Conservation (phyloP, 2,888 invertebrate species). For the Melikaiella ostensackeni region DNA sequence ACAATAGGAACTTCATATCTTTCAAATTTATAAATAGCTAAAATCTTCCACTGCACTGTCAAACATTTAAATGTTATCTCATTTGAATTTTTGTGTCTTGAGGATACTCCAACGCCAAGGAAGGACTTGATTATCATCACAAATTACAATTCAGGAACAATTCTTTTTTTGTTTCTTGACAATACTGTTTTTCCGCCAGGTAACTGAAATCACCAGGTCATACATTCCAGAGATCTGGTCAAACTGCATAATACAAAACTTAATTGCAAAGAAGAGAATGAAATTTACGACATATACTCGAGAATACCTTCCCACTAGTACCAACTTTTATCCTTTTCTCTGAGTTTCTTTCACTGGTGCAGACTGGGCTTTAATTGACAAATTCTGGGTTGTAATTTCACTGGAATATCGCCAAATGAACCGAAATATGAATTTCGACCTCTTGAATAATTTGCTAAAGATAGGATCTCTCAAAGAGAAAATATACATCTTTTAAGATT, state of each 20-base stretch:
- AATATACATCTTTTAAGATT: background rate
- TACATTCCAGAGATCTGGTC: conserved; percentile 1
- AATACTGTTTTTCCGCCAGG: background rate
- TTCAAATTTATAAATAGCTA: background rate
- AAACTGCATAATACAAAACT: conserved; percentile 8
- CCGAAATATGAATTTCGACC: background rate
- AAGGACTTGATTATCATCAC: conserved; percentile 1
- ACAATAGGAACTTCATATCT: background rate
- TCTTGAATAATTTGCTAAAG: background rate
- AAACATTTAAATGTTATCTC: background rate
- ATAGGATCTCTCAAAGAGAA: too few relatives aligned
- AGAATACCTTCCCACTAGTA: background rate
- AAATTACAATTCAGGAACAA: conserved; percentile 3
- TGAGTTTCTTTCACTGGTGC: background rate
- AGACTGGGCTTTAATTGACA: background rate
- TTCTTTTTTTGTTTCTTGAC: background rate
- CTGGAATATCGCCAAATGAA: background rate
- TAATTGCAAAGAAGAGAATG: conserved; percentile 10
- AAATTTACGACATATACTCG: conserved; percentile 9
- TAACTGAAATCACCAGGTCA: conserved; percentile 4
- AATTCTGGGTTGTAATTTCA: background rate
- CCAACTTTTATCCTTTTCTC: background rate
- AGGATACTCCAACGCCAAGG: background rate
- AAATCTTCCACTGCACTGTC: background rate
- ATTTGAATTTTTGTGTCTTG: background rate